Conservation (phyloP, 2,797 vertebrate species). For the Hypotaenidia philippensis region DNA sequence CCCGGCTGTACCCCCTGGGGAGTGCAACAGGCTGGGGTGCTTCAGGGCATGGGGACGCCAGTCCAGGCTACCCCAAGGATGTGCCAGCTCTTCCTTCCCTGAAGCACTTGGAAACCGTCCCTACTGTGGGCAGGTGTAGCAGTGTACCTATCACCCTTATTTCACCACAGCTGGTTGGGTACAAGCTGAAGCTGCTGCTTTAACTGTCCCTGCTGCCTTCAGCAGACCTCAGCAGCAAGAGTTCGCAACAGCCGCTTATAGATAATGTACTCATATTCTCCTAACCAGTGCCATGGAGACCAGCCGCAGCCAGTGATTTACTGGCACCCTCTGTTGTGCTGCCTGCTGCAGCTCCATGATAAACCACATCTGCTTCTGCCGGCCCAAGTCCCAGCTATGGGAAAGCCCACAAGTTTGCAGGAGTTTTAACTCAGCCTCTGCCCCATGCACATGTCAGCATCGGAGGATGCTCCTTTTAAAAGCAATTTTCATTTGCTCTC, state of each 20-base stretch:
- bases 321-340: neutral
- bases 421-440: neutral
- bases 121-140: neutral
- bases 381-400: neutral
- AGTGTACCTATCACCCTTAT: fast-evolving
- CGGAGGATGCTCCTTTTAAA: neutral
- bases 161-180: fast-evolving
- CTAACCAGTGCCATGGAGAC: fast-evolving
- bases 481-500: neutral
- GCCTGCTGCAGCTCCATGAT: neutral
- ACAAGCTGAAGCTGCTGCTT: neutral
- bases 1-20: neutral
- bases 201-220: neutral
- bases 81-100: neutral
- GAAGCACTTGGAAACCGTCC: neutral
- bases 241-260: neutral
- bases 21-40: neutral
- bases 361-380: neutral
- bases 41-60: fast-evolving
- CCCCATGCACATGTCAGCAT: neutral
- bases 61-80: neutral
- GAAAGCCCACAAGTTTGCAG: neutral
- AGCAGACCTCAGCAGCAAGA: neutral
- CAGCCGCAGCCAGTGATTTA: neutral
- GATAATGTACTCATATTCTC: neutral